These are phyloP conservation scores for Tetanocera ferruginea DNA, from an alignment of 2,888 invertebrate genomes.

Conservation along the genomic window DNA sequence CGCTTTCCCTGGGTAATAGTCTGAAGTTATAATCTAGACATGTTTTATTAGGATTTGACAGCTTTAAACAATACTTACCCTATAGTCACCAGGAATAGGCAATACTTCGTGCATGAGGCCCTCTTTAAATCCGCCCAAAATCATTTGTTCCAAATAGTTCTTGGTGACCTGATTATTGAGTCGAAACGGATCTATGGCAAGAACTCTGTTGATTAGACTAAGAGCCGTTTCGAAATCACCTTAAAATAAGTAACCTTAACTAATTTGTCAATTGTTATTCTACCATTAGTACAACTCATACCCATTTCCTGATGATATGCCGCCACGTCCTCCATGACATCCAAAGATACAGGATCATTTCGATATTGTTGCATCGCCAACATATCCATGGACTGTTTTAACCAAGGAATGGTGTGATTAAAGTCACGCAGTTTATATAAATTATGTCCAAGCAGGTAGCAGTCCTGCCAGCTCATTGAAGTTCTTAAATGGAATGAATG, in stretches of 20 bases:
- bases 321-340: constrained; percentile 61
- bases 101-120: constrained; percentile 56
- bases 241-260: constrained; percentile 59
- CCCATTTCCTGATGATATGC: constrained; percentile 61
- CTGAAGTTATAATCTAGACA: too few relatives aligned
- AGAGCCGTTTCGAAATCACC: constrained; percentile 88
- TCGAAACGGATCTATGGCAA: constrained; percentile 83
- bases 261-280: neutral
- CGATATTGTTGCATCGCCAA: constrained; percentile 73
- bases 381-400: constrained; percentile 88
- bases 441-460: constrained; percentile 94
- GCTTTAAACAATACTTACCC: constrained; percentile 45
- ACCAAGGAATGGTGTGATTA: constrained; percentile 94
- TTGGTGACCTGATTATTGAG: constrained; percentile 86
- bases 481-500: constrained; percentile 66
- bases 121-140: constrained; percentile 70
- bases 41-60: too few relatives aligned
- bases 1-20: too few relatives aligned
- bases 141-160: constrained; percentile 85
- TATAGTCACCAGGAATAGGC: constrained; percentile 51
- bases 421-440: constrained; percentile 92
- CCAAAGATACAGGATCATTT: constrained; percentile 53
- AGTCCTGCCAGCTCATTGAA: constrained; percentile 87
- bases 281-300: constrained; percentile 11
- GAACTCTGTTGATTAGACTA: constrained; percentile 85